A percentile compares a stretch with the other conserved stretches of the same genome.
phyloP scores from a whole-genome alignment of 2,113 vertebrate species.

The Paratilapia polleni region DNA sequence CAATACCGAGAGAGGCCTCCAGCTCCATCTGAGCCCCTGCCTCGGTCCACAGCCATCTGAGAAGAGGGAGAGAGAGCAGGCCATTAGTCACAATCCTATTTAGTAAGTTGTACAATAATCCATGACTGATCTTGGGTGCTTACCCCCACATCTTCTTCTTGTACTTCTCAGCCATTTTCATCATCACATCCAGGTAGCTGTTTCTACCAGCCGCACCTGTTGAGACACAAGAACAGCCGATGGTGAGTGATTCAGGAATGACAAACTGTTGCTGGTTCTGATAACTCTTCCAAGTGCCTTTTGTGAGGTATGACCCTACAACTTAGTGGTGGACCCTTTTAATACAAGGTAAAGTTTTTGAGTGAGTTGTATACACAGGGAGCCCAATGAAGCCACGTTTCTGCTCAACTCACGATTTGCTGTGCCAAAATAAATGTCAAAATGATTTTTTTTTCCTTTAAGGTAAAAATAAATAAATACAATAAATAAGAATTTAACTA shows the following conservation, averaged over 20 bases:
- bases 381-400: background rate
- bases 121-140: conserved; percentile 51
- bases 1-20: conserved; percentile 91
- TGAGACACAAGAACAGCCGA: background rate
- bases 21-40: conserved; percentile 91
- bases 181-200: conserved; percentile 91
- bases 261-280: background rate
- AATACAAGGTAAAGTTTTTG: background rate
- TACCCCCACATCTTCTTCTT: conserved; percentile 99
- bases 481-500: background rate
- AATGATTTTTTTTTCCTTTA: background rate
- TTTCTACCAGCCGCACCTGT: conserved; percentile 92
- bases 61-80: background rate
- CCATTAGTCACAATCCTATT: background rate
- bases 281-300: background rate
- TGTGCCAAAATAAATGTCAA: background rate
- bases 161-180: conserved; percentile 94
- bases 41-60: conserved; percentile 90
- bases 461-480: no score
- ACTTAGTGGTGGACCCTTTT: background rate
- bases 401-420: background rate
- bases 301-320: background rate
- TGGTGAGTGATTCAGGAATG: background rate
- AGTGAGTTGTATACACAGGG: background rate
- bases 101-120: no score